These are phyloP conservation scores for Oriolus oriolus DNA, from an alignment of 2,113 vertebrate species.

Conservation along the genomic window DNA sequence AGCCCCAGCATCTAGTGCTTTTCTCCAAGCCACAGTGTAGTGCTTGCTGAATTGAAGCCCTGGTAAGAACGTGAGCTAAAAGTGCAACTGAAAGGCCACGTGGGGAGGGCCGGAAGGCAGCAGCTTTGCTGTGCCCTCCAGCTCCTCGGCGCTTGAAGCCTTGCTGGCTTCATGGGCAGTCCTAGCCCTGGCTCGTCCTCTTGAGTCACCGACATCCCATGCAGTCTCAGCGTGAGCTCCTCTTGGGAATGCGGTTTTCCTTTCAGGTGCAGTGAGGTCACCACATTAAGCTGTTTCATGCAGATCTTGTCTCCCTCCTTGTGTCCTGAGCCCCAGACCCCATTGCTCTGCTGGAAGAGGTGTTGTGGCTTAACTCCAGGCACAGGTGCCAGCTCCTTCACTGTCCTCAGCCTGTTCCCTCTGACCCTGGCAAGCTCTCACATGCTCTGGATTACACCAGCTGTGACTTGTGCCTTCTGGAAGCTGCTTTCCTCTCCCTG, in stretches of 20 bases:
- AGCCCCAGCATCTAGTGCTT: background rate
- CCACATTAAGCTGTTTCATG: background rate
- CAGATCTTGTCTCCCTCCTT: background rate
- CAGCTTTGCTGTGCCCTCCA: background rate
- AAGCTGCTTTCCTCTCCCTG: background rate
- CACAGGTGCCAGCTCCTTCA: background rate
- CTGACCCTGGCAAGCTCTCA: background rate
- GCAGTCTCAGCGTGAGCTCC: background rate
- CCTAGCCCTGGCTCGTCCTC: background rate
- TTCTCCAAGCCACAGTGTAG: background rate
- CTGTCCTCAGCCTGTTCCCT: background rate
- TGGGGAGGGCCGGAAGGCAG: background rate
- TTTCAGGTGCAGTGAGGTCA: background rate
- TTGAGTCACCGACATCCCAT: background rate
- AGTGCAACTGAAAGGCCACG: fast-evolving
- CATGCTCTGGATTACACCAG: background rate
- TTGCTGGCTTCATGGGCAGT: background rate
- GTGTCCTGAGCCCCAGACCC: background rate
- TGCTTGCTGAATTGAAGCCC: background rate
- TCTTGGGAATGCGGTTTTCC: background rate
- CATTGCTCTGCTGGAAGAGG: background rate
- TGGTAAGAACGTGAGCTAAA: background rate
- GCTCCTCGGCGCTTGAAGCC: background rate
- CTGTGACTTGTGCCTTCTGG: background rate
- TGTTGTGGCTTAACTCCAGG: background rate